Evolutionary conservation across 2,113 vertebrate species (phyloP).

Genomic region (Melanostigma gelatinosum): DNA sequence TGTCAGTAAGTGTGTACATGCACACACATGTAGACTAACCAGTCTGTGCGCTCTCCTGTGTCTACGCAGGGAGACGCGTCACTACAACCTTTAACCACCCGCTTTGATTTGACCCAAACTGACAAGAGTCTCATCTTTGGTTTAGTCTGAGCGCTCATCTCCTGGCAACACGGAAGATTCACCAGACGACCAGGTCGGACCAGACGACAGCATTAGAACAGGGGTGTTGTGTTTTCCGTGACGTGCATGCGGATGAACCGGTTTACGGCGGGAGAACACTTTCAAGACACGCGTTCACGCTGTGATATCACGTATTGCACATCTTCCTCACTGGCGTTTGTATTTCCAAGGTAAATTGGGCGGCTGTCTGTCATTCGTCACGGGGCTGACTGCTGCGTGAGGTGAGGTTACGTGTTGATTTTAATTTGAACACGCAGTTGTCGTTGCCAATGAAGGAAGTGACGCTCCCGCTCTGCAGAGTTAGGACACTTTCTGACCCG

Average conservation of each 20-base stretch:
- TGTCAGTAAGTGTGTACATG: constrained; percentile 1
- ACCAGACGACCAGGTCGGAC: neutral
- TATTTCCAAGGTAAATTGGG: neutral
- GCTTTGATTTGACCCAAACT: constrained; percentile 16
- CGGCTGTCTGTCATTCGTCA: neutral
- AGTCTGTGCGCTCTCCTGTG: neutral
- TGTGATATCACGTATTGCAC: neutral
- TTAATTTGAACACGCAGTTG: neutral
- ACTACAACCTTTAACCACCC: constrained; percentile 5
- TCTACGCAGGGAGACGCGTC: neutral
- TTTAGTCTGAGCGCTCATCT: constrained; percentile 11
- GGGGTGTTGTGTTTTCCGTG: constrained; percentile 20
- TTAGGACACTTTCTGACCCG: constrained; percentile 17
- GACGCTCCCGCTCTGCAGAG: neutral
- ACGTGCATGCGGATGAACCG: constrained; percentile 5
- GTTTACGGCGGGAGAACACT: neutral
- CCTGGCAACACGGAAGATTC: constrained; percentile 21
- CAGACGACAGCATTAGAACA: neutral
- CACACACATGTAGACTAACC: constrained; percentile 14
- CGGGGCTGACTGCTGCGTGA: neutral
- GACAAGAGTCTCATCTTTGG: neutral
- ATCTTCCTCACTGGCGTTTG: neutral
- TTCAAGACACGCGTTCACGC: constrained; percentile 14
- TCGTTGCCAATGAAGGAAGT: neutral
- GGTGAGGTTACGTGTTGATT: constrained; percentile 9